Conservation (phyloP, 2,797 vertebrate genomes). For the Epinephelus malabaricus region DNA sequence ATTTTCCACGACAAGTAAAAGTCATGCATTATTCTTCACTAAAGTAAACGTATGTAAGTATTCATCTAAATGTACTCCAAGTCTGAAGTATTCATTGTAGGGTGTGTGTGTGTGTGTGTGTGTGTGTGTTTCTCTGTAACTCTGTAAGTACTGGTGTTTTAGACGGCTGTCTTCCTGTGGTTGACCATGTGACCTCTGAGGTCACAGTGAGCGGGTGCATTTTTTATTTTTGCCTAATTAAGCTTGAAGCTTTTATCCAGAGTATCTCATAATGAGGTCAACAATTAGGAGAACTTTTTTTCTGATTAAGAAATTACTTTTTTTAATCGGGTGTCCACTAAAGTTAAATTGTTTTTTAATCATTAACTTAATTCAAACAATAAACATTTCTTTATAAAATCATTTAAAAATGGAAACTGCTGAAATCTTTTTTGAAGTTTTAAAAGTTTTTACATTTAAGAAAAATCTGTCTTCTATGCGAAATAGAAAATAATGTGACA, state of each 20-base stretch:
- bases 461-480: background rate
- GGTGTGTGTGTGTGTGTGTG: constrained; percentile 1
- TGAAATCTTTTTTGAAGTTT: too few relatives aligned
- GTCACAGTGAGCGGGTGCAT: background rate
- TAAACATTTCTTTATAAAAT: background rate
- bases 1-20: too few relatives aligned
- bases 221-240: background rate
- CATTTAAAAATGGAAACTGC: too few relatives aligned
- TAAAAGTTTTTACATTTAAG: background rate
- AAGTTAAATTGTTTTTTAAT: background rate
- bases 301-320: background rate
- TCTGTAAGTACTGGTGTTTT: background rate
- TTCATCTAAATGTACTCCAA: too few relatives aligned
- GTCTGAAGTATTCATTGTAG: too few relatives aligned
- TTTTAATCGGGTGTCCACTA: background rate
- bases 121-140: background rate
- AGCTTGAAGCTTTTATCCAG: too few relatives aligned
- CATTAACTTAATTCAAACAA: background rate
- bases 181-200: constrained; percentile 4
- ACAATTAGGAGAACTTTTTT: background rate
- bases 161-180: background rate
- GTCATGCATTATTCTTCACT: too few relatives aligned
- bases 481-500: too few relatives aligned
- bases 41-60: too few relatives aligned
- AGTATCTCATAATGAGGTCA: background rate